Percentiles rank a stretch among this genome's conserved stretches.
These are phyloP conservation scores for Tortricodes alternella DNA, from an alignment of 2,888 invertebrate species.

Conservation along the genomic window DNA sequence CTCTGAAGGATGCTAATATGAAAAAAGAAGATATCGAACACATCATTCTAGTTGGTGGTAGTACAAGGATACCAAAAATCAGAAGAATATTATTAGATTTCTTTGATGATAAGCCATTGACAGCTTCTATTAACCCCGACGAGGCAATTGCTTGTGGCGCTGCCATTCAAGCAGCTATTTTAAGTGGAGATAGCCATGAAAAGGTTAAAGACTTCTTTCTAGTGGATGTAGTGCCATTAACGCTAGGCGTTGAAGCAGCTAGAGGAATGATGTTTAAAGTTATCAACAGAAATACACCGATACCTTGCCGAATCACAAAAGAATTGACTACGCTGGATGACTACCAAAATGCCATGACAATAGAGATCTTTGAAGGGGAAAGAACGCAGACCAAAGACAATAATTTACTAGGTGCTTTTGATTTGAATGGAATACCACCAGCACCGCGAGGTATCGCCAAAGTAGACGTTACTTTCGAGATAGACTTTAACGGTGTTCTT, in stretches of 20 bases:
- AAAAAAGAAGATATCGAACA: slow-evolving; percentile 52
- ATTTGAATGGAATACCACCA: slow-evolving; percentile 59
- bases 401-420: slow-evolving; percentile 59
- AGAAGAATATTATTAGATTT: slow-evolving; percentile 50
- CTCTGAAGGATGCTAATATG: slow-evolving; percentile 52
- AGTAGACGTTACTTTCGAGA: slow-evolving; percentile 61
- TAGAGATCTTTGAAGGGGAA: slow-evolving; percentile 69
- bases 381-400: slow-evolving; percentile 62
- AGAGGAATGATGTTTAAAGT: slow-evolving; percentile 66
- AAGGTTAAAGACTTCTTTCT: slow-evolving; percentile 50
- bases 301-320: slow-evolving; percentile 60
- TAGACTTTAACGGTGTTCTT: slow-evolving; percentile 59
- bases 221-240: slow-evolving; percentile 63
- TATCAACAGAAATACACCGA: slow-evolving; percentile 59
- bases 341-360: slow-evolving; percentile 61
- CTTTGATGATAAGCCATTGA: slow-evolving; percentile 51
- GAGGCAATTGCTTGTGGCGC: slow-evolving; percentile 68
- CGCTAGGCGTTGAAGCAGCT: slow-evolving; percentile 62
- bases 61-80: slow-evolving; percentile 66
- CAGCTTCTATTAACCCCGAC: slow-evolving; percentile 59
- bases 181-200: slow-evolving; percentile 48
- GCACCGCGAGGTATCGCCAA: slow-evolving; percentile 62
- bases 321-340: slow-evolving; percentile 65
- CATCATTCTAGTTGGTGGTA: slow-evolving; percentile 62
- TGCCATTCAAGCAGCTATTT: slow-evolving; percentile 63